Percentiles rank a stretch among this genome's conserved stretches.
phyloP scores from a whole-genome alignment of 2,113 vertebrate genomes.

The Scophthalmus maximus region DNA sequence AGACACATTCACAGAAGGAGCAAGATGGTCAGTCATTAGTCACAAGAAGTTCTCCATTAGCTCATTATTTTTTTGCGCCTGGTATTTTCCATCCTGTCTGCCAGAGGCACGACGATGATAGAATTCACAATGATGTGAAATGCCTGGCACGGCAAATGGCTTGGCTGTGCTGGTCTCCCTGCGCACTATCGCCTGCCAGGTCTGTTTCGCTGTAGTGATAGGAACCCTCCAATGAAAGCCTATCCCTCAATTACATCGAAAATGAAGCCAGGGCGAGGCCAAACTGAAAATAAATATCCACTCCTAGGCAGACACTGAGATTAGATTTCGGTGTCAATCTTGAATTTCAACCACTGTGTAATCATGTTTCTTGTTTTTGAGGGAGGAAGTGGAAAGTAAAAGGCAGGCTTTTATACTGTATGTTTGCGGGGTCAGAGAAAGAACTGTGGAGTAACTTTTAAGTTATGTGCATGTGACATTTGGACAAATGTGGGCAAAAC shows the following conservation, averaged over 20 bases:
- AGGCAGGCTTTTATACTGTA: neutral
- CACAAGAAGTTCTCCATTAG: conserved; percentile 30
- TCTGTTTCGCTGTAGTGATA: conserved; percentile 58
- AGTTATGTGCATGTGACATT: too few species aligned
- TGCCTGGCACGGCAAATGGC: conserved; percentile 52
- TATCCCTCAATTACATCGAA: conserved; percentile 63
- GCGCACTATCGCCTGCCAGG: conserved; percentile 58
- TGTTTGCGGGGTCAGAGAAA: neutral
- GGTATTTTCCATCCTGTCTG: conserved; percentile 47
- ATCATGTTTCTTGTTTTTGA: too few species aligned
- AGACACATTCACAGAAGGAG: conserved; percentile 1
- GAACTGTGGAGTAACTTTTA: too few species aligned
- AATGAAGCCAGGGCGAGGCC: conserved; percentile 49
- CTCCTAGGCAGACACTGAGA: conserved; percentile 1
- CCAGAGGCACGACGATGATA: conserved; percentile 55
- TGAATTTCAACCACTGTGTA: neutral
- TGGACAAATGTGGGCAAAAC: too few species aligned
- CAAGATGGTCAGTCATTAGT: conserved; percentile 1
- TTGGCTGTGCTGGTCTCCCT: conserved; percentile 53
- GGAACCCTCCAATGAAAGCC: conserved; percentile 64
- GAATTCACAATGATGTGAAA: conserved; percentile 70
- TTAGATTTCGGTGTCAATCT: neutral
- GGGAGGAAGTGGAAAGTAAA: too few species aligned
- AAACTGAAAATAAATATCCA: conserved; percentile 53
- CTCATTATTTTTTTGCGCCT: conserved; percentile 66